These are phyloP conservation scores for Daktulosphaira vitifoliae DNA, from an alignment of 1,140 invertebrate genomes.

Conservation along the genomic window DNA sequence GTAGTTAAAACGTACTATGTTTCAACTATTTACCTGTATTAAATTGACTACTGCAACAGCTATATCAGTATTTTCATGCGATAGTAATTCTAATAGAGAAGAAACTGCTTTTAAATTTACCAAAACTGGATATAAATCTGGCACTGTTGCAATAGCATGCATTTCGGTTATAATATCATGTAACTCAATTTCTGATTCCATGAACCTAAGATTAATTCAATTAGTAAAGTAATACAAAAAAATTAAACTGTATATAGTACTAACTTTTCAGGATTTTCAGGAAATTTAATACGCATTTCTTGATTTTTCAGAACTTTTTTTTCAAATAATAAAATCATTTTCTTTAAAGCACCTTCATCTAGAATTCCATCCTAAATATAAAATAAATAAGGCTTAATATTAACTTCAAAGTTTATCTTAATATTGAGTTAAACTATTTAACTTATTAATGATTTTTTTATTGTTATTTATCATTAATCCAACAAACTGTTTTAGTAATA, in stretches of 20 bases:
- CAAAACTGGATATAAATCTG: conserved; percentile 85
- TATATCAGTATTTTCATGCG: conserved; percentile 95
- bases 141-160: conserved; percentile 87
- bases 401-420: too few relatives aligned
- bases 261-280: conserved; percentile 94
- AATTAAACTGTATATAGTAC: conserved; percentile 43
- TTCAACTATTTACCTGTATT: conserved; percentile 51
- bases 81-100: conserved; percentile 82
- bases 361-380: conserved; percentile 51
- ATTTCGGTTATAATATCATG: conserved; percentile 88
- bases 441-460: too few relatives aligned
- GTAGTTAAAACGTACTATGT: not conserved
- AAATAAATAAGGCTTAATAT: too few relatives aligned
- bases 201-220: conserved; percentile 59
- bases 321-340: conserved; percentile 84
- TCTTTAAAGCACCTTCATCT: conserved; percentile 80
- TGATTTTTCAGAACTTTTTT: conserved; percentile 90
- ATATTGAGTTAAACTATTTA: too few relatives aligned
- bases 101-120: conserved; percentile 83
- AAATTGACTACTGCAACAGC: conserved; percentile 72
- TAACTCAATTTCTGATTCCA: conserved; percentile 96
- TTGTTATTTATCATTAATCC: too few relatives aligned
- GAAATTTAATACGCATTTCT: conserved; percentile 97
- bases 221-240: not conserved
- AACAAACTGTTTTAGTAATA: too few relatives aligned